A percentile compares a stretch with the other conserved stretches of the same genome.
Evolutionary conservation across 2,113 vertebrate genomes (phyloP).

Genomic region (Aptenodytes forsteri): DNA sequence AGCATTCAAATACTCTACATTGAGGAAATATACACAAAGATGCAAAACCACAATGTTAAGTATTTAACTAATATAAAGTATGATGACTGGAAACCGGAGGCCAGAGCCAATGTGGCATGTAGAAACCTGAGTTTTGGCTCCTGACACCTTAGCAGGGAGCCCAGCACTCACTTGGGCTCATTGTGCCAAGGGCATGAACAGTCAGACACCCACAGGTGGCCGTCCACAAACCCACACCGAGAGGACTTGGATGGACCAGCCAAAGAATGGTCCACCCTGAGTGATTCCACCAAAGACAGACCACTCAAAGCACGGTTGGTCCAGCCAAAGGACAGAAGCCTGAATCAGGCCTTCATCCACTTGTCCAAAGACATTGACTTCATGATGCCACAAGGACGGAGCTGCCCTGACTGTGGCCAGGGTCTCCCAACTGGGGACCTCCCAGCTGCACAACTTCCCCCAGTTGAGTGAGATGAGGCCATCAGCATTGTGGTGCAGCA

Average conservation of each 20-base stretch:
- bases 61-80: rapidly evolving
- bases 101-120: rapidly evolving
- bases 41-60: rapidly evolving
- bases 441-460: neutral
- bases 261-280: neutral
- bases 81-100: neutral
- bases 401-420: neutral
- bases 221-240: rapidly evolving
- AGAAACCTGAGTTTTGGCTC: neutral
- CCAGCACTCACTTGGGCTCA: rapidly evolving
- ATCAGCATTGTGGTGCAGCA: neutral
- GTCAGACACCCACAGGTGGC: no score
- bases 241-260: no score
- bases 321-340: neutral
- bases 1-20: neutral
- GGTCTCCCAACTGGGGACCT: rapidly evolving
- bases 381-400: rapidly evolving
- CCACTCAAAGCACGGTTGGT: rapidly evolving
- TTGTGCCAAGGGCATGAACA: neutral
- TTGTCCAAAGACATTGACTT: neutral
- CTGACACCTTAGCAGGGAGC: neutral
- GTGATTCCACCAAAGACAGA: neutral
- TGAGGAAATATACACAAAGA: neutral
- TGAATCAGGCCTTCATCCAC: neutral
- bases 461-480: rapidly evolving